Percentiles rank a stretch among this genome's conserved stretches.
Evolutionary conservation across 2,113 vertebrate species (phyloP).

Genomic region (Perca fluviatilis): DNA sequence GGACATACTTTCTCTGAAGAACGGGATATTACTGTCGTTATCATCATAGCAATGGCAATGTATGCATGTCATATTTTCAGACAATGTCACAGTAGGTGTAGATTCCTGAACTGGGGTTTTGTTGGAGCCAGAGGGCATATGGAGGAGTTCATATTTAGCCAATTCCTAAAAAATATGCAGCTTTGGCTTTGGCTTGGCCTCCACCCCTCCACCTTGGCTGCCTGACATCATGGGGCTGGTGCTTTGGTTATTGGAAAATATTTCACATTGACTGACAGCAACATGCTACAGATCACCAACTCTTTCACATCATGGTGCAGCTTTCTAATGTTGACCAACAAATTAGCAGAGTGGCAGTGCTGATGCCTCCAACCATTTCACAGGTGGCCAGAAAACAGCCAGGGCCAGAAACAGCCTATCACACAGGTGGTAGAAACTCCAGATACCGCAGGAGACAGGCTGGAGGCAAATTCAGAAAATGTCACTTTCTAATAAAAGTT

Average conservation of each 20-base stretch:
- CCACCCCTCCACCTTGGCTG: neutral
- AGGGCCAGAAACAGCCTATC: neutral
- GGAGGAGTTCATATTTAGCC: neutral
- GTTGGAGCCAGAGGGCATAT: neutral
- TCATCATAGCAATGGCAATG: neutral
- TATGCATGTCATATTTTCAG: neutral
- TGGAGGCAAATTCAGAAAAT: neutral
- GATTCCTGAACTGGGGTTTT: neutral
- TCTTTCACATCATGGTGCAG: neutral
- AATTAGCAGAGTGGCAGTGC: conserved; percentile 1
- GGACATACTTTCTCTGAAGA: neutral
- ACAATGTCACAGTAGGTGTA: neutral
- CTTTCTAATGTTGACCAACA: neutral
- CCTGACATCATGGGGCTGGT: neutral
- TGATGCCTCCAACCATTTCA: conserved; percentile 7
- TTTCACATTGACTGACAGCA: neutral
- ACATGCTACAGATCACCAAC: conserved; percentile 7
- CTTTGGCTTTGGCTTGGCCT: neutral
- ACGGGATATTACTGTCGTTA: neutral
- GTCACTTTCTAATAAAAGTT: too few relatives aligned
- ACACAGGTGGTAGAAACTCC: neutral
- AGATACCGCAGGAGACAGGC: neutral
- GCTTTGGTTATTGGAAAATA: conserved; percentile 11
- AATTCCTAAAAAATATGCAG: neutral
- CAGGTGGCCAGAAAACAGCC: neutral